Evolutionary conservation across 2,797 vertebrate genomes (phyloP), one percentile per base, ranked within the genome.

Genomic region (Megalops cyprinoides): DNA sequence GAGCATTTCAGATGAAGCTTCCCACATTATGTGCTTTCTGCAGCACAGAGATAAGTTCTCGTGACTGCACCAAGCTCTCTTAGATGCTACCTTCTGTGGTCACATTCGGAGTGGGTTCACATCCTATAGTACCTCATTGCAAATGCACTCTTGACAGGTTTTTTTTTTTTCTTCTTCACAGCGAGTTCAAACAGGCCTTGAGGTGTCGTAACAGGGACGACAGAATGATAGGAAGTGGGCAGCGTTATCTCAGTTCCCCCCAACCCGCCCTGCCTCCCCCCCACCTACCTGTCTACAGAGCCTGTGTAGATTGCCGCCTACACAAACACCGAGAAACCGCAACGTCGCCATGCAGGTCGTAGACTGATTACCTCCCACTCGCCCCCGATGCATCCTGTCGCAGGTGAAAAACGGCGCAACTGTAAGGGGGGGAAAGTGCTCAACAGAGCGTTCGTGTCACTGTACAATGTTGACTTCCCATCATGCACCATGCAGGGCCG

Each of bases 271-370:
- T 15, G n/a, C 62, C 34, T 39, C 80, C 81, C 73, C 78, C 75
- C 73, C 25, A 46, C 80, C 76, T 51, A 53, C 58, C 53, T 28
- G 62, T 58, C 37, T 76, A 48, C 76, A 23, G 67, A 31, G 46
- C n/a, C 39, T 84, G n/a, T 49, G n/a, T 62, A 77, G 23, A n/a
- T 78, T 34, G 20, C 71, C 82, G 69, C 84, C 82, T 74, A 81
- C 84, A 71, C 81, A 65, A 78, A 80, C 79, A 80, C 55, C 44
- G 56, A 48, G 39, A 46, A 79, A 69, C 71, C 82, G 7, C 78
- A 76, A 37, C 71, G 0, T 3, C 56, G 25, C 37, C 78, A 44
- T 71, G 58, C 34, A 69, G 81, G 69, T 79, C 73, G 44, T 51
- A 82, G 77, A 53, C 71, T 28, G 58, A 53, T 79, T 53, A 55